A percentile compares a stretch with the other conserved stretches of the same genome.
These are phyloP conservation scores for Hirtodrosophila confusa DNA, from an alignment of 2,888 invertebrate genomes.

Conservation along the genomic window DNA sequence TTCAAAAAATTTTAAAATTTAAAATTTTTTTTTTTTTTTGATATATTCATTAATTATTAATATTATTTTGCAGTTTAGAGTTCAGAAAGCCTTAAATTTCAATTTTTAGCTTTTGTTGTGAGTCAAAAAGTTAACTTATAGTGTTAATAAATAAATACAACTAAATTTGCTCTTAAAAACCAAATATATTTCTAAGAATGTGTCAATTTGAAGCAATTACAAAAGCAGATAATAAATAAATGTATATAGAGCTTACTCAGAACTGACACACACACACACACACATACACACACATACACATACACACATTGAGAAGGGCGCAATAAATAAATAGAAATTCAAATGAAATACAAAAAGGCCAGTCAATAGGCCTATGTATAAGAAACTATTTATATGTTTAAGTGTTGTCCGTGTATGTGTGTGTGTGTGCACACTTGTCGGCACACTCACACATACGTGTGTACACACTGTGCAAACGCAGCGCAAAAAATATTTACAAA, in stretches of 20 bases:
- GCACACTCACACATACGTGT: not conserved
- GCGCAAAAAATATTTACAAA: constrained; percentile 46
- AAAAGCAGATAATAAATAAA: constrained; percentile 55
- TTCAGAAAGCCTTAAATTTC: too few relatives aligned
- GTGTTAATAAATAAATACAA: too few relatives aligned
- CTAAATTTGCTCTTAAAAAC: too few relatives aligned
- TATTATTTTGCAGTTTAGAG: too few relatives aligned
- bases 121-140: too few relatives aligned
- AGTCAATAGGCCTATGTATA: constrained; percentile 26
- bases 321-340: constrained; percentile 45
- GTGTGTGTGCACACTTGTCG: constrained; percentile 18
- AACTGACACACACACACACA: not conserved
- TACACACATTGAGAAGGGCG: constrained; percentile 38
- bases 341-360: constrained; percentile 16
- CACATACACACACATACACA: constrained; percentile 11
- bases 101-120: too few relatives aligned
- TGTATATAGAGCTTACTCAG: constrained; percentile 13
- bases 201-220: constrained; percentile 59
- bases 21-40: too few relatives aligned
- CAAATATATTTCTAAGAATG: constrained; percentile 1
- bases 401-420: too few relatives aligned
- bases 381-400: constrained; percentile 21
- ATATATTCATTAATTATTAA: too few relatives aligned
- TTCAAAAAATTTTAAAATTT: too few relatives aligned
- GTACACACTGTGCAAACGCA: constrained; percentile 28